Base-by-base conservation (phyloP, 2,113 vertebrate species). In the Bos indicus region DNA sequence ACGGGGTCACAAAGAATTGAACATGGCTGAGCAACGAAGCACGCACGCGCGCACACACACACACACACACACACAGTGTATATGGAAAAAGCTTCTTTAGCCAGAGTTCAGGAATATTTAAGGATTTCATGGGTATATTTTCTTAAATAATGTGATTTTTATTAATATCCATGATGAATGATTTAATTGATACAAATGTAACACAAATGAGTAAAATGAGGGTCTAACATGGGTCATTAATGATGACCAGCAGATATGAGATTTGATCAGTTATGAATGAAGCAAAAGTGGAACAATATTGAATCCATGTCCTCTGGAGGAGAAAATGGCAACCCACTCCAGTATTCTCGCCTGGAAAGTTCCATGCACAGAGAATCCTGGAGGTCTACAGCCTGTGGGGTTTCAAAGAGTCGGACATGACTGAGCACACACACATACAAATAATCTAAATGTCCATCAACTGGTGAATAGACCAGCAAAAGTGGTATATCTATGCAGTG, bases 391-490 rank as follows among this genome's bases (percentile, higher is more conserved):
- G 11, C 6, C 71, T 25, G 0, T 74, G 71, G 36, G 36, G 6
- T 74, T 74, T 23, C 36, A 74, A 23, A 43, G 36, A 43, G 71
- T 74, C 0, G 0, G 1, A 25, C 71, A 74, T 1, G 1, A 74
- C 36, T 74, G 71, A 40, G 8, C 64, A 12, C 1, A 17, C 17
- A 36, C 19, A 19, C n/a, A 36, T 11, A 71, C 4, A 71, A 5
- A 11, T 23, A 36, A 36, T 36, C 4, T 36, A 36, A 71, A 36
- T 12, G 64, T 71, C n/a, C n/a, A 6, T 71, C n/a, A 71, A 0
- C 19, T 71, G n/a, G 64, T 71, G n/a, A 71, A 11, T 10, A 71
- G 17, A 23, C 17, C 2, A 21, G 33, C 17, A 0, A 21, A 23
- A 36, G 9, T 71, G 19, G 19, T 71, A 0, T 36, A 36, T 71